Evolutionary conservation across 2,113 vertebrate species (phyloP).

Genomic region (Plecotus auritus): DNA sequence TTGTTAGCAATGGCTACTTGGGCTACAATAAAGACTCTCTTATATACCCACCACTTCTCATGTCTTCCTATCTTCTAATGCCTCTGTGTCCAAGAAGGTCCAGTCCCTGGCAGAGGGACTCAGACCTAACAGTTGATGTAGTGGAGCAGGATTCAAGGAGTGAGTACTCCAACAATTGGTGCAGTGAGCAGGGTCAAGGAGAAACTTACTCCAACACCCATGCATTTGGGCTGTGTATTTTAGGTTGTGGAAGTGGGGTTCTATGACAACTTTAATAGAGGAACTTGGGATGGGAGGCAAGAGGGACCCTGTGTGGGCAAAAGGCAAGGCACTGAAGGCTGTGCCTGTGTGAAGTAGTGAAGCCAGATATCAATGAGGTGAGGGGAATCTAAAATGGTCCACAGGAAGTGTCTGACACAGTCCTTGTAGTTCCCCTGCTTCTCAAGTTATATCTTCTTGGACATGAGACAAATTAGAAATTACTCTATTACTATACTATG

Average conservation of each 20-base stretch:
- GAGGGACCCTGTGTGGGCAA: not conserved
- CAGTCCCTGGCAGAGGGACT: no score
- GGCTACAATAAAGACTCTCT: no score
- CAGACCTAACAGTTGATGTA: no score
- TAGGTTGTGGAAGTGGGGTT: not conserved
- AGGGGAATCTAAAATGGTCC: not conserved
- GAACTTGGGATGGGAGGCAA: not conserved
- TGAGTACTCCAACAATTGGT: no score
- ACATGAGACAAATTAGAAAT: not conserved
- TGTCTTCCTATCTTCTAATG: no score
- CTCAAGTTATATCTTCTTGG: not conserved
- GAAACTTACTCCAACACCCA: no score
- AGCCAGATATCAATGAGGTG: not conserved
- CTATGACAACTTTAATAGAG: not conserved
- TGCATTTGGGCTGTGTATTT: not conserved
- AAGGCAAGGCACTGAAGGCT: not conserved
- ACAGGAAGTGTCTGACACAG: not conserved
- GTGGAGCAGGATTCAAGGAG: no score
- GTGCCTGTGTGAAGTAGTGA: not conserved
- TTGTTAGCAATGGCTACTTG: no score
- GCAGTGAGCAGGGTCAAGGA: no score
- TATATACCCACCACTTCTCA: no score
- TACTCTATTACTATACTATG: not conserved
- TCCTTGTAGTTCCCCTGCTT: not conserved
- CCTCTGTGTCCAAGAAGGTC: no score